Conservation (phyloP, 2,797 vertebrate species). For the Micropoecilia bifurca region DNA sequence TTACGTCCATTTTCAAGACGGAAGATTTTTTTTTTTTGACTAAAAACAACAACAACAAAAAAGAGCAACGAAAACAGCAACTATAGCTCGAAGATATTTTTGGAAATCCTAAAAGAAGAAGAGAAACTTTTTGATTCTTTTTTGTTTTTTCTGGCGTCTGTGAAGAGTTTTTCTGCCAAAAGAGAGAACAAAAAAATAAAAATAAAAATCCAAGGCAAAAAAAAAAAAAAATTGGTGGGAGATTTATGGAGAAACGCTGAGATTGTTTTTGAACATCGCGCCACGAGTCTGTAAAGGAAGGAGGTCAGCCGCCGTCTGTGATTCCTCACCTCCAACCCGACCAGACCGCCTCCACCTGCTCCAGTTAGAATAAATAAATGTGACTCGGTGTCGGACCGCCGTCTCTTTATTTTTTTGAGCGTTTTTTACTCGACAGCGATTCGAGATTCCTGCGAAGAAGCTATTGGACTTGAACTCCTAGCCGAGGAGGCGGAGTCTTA, state of each 20-base stretch:
- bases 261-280: slow-evolving; percentile 51
- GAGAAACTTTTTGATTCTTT: slow-evolving; percentile 60
- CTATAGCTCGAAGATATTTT: slow-evolving; percentile 57
- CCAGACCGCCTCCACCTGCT: slow-evolving; percentile 50
- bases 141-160: slow-evolving; percentile 46
- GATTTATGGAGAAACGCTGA: slow-evolving; percentile 52
- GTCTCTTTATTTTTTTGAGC: slow-evolving; percentile 49
- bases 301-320: slow-evolving; percentile 53
- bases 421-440: slow-evolving; percentile 68
- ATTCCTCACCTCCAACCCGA: slow-evolving; percentile 55
- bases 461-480: slow-evolving; percentile 78
- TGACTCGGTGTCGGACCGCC: slow-evolving; percentile 72
- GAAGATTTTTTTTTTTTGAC: slow-evolving; percentile 61
- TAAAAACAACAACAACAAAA: slow-evolving; percentile 33
- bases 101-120: slow-evolving; percentile 74
- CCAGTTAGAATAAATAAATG: slow-evolving; percentile 76
- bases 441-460: slow-evolving; percentile 75
- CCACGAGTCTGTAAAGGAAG: slow-evolving; percentile 54
- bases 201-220: slow-evolving; percentile 40
- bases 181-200: slow-evolving; percentile 10
- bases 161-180: slow-evolving; percentile 61
- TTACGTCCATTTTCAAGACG: slow-evolving; percentile 69
- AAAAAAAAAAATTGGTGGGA: slow-evolving; percentile 38
- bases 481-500: slow-evolving; percentile 86
- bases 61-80: slow-evolving; percentile 54